Evolutionary conservation across 2,888 invertebrate species (phyloP), one percentile per base, ranked within the genome.

Genomic region (Macaria notata): DNA sequence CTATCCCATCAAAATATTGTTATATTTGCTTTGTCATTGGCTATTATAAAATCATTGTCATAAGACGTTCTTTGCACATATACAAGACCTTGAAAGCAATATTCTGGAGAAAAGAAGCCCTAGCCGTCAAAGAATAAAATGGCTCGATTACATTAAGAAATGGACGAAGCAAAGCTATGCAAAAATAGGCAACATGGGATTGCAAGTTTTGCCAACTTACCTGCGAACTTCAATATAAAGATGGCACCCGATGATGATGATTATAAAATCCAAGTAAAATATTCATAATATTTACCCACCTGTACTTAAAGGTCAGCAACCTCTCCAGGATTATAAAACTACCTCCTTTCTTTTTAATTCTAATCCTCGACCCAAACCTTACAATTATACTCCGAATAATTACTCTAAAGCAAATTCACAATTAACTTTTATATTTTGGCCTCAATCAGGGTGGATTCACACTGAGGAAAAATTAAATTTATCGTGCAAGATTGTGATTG

Each of bases 341-440:
- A 9, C 30, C n/a, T 43, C 8, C n/a, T 44, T 7, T 30, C 36
- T 3, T 43, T 33, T 33, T 29, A 50, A 45, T 30, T 43, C n/a
- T 36, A 44, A 7, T 8, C 36, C 38, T 30, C 36, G 4, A 39
- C 39, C 38, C 39, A 5, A 36, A 41, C 9, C 42, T 42, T 42
- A 53, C 49, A 57, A 52, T 52, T 52, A 57, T 38, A 48, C 44
- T 30, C 30, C 7, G 46, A 44, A 56, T 53, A 48, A 58, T 49
- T 46, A 54, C 38, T 6, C 48, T 45, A 31, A 53, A 58, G 49
- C 53, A 58, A 58, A 58, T 58, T 31, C 49, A 46, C 49, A 57
- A 19, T 58, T 54, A 54, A 58, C 43, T 58, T 58, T 58, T 58
- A 57, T 46, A 54, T 49, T 52, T 49, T 31, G 53, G 53, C 49